These are phyloP conservation scores for Prosopocoilus inquinatus DNA, from an alignment of 2,888 invertebrate species.

Conservation along the genomic window DNA sequence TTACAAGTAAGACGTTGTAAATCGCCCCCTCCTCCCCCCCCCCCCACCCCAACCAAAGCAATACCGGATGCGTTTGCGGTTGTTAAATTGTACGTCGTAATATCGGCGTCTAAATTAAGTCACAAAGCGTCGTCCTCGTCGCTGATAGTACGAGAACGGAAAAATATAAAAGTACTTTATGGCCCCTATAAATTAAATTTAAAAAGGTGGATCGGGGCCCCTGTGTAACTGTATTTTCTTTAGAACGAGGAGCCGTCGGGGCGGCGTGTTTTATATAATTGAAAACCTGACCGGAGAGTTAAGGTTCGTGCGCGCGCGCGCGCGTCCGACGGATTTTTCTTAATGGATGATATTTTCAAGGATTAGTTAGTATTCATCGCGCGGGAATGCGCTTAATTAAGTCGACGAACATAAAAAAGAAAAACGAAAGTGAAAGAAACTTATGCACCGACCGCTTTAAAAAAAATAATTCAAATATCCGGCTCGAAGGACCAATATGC, in stretches of 20 bases:
- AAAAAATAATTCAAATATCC: too few relatives aligned
- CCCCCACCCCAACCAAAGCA: too few relatives aligned
- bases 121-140: background rate
- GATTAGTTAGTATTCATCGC: slow-evolving; percentile 22
- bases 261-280: slow-evolving; percentile 22
- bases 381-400: slow-evolving; percentile 18
- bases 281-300: slow-evolving; percentile 22
- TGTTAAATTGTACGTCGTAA: background rate
- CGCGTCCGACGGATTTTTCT: slow-evolving; percentile 15
- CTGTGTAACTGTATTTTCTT: slow-evolving; percentile 20
- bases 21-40: too few relatives aligned
- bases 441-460: too few relatives aligned
- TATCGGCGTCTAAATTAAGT: background rate
- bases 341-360: slow-evolving; percentile 24
- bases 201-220: slow-evolving; percentile 19
- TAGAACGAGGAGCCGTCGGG: slow-evolving; percentile 9
- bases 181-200: slow-evolving; percentile 22
- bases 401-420: slow-evolving; percentile 2
- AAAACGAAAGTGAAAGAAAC: too few relatives aligned
- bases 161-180: slow-evolving; percentile 15
- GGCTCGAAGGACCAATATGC: background rate
- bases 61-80: too few relatives aligned
- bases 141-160: background rate
- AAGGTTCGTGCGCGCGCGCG: too few relatives aligned
- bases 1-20: too few relatives aligned